Percentiles rank a stretch among this genome's conserved stretches.
phyloP scores from a whole-genome alignment of 2,797 vertebrate species.

The Chloroceryle amazona region DNA sequence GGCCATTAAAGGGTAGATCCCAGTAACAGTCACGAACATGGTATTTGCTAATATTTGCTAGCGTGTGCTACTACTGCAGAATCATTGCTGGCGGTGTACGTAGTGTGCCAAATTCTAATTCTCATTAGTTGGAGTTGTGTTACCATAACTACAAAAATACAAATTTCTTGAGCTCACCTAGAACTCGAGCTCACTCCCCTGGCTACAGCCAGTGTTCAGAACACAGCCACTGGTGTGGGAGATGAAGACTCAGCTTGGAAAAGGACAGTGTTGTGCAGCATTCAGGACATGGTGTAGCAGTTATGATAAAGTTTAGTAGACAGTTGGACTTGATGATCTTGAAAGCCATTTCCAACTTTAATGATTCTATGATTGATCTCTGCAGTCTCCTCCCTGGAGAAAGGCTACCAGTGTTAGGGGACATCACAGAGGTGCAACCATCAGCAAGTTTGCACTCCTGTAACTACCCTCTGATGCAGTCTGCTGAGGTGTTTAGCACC shows the following conservation, averaged over 20 bases:
- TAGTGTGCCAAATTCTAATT: neutral
- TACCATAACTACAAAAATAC: neutral
- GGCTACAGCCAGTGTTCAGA: neutral
- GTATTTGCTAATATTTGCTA: neutral
- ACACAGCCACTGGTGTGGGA: neutral
- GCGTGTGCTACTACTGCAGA: neutral
- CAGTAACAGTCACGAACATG: neutral
- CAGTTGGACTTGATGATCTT: too few species aligned
- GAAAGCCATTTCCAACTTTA: too few species aligned
- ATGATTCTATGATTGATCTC: too few species aligned
- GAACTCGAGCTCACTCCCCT: neutral
- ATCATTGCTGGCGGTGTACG: neutral
- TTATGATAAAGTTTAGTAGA: too few species aligned
- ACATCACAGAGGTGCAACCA: neutral
- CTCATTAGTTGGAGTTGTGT: neutral
- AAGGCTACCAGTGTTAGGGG: neutral
- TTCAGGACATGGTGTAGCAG: too few species aligned
- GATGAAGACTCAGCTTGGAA: neutral
- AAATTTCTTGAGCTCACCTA: neutral
- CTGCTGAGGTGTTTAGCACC: fast-evolving
- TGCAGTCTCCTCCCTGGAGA: neutral
- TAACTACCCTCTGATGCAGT: too few species aligned
- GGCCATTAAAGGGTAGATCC: neutral
- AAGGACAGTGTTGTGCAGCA: neutral
- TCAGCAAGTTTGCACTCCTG: neutral